Evolutionary conservation across 2,797 vertebrate species (phyloP).

Genomic region (Botia almorhae): DNA sequence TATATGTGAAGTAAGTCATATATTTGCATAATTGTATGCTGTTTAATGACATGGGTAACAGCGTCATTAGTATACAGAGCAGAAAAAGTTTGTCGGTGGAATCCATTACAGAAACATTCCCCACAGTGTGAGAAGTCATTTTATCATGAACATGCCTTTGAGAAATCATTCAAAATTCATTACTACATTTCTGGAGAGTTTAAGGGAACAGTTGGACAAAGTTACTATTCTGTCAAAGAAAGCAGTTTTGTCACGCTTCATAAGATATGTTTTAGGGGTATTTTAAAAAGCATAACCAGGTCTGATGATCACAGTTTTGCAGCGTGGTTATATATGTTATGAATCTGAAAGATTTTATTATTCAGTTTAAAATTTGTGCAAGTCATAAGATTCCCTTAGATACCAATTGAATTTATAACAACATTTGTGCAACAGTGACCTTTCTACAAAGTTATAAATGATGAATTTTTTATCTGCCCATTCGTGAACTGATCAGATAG

Average conservation of each 20-base stretch:
- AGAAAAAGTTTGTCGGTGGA: conserved; percentile 45
- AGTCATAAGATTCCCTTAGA: no score
- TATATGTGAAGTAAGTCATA: conserved; percentile 35
- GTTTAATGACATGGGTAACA: conserved; percentile 47
- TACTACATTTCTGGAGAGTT: conserved; percentile 5
- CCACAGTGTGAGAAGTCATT: conserved; percentile 30
- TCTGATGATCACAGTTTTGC: not conserved
- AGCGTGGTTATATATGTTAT: not conserved
- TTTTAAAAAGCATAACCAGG: conserved; percentile 8
- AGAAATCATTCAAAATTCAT: conserved; percentile 39
- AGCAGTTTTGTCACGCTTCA: not conserved
- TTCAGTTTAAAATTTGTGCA: not conserved
- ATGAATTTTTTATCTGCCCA: not conserved
- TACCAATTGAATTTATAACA: not conserved
- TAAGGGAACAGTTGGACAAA: conserved; percentile 25
- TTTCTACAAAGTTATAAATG: conserved; percentile 14
- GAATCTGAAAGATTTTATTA: conserved; percentile 1
- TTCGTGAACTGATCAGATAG: conserved; percentile 5
- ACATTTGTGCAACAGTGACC: conserved; percentile 1
- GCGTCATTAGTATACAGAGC: conserved; percentile 50
- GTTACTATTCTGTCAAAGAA: conserved; percentile 8
- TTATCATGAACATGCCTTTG: conserved; percentile 32
- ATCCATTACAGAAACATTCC: conserved; percentile 46
- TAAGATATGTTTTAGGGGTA: conserved; percentile 15
- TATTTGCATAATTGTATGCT: conserved; percentile 46